Percentiles rank a stretch among this genome's conserved stretches.
Conservation (phyloP, 2,113 vertebrate species). For the Clupea harengus region DNA sequence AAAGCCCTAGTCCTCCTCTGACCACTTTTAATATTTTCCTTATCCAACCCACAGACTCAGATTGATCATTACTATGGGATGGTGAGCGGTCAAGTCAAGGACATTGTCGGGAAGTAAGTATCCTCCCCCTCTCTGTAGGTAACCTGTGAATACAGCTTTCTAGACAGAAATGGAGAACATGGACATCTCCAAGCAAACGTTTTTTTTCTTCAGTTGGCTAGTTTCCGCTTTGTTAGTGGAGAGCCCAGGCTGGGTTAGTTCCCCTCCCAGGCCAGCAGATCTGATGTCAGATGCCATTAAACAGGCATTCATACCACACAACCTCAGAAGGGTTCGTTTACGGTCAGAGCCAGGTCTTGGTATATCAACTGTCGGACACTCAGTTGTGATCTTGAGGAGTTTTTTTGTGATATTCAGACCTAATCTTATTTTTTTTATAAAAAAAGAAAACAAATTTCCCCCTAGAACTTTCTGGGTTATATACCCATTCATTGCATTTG, state of each 20-base stretch:
- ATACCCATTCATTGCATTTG: too few relatives aligned
- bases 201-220: too few relatives aligned
- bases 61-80: slow-evolving; percentile 86
- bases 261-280: not conserved
- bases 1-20: not conserved
- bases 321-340: not conserved
- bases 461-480: too few relatives aligned
- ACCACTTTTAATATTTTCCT: slow-evolving; percentile 14
- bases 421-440: too few relatives aligned
- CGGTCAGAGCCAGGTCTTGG: not conserved
- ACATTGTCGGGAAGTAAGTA: slow-evolving; percentile 84
- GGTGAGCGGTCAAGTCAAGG: slow-evolving; percentile 82
- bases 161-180: not conserved
- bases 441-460: too few relatives aligned
- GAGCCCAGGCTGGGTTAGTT: too few relatives aligned
- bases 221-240: too few relatives aligned
- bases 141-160: not conserved
- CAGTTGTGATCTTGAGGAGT: not conserved
- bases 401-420: too few relatives aligned
- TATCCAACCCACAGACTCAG: slow-evolving; percentile 69
- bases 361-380: not conserved
- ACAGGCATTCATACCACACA: not conserved
- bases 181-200: not conserved
- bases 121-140: too few relatives aligned
- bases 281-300: not conserved